These are phyloP conservation scores for Plecotus auritus DNA, from an alignment of 2,113 vertebrate genomes.

Conservation along the genomic window DNA sequence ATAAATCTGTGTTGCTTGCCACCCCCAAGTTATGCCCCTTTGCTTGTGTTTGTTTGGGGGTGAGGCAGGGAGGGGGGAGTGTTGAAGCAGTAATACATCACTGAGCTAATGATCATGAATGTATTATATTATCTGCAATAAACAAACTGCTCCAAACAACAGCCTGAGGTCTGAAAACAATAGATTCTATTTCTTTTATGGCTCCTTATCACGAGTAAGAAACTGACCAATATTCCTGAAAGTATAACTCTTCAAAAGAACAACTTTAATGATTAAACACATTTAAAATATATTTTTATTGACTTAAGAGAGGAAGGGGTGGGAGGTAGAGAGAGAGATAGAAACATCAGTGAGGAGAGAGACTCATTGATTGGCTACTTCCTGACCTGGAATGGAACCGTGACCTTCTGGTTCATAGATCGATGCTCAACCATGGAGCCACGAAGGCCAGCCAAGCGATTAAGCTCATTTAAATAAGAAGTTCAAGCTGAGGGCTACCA, in stretches of 20 bases:
- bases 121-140: background rate
- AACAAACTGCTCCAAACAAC: background rate
- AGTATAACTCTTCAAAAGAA: background rate
- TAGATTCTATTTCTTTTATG: background rate
- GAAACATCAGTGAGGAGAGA: no score
- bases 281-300: background rate
- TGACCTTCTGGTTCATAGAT: no score
- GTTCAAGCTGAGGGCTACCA: background rate
- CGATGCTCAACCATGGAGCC: no score
- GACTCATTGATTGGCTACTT: no score
- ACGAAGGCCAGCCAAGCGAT: background rate
- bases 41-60: background rate
- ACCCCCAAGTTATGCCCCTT: background rate
- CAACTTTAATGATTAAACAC: background rate
- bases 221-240: background rate
- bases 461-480: constrained; percentile 10
- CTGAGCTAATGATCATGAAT: background rate
- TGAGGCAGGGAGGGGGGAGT: no score
- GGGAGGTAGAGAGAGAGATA: no score
- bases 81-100: background rate
- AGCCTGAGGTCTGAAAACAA: background rate
- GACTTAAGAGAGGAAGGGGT: no score
- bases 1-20: background rate
- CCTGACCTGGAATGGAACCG: no score
- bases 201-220: background rate